Base-by-base conservation (phyloP, 2,797 vertebrate genomes). In the Falco rusticolus region DNA sequence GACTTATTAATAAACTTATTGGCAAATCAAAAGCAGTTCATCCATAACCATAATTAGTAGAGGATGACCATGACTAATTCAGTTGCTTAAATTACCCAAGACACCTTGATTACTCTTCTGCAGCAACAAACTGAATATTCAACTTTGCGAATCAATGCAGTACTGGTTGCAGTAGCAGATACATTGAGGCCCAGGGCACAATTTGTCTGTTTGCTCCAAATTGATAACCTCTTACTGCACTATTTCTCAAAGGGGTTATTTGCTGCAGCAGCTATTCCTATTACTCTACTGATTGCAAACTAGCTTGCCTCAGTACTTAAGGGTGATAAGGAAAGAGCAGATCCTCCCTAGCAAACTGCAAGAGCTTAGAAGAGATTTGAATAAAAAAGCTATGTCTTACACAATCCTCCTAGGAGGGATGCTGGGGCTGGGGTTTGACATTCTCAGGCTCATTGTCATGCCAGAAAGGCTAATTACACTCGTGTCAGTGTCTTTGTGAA, bases 61-160 rank as follows among this genome's bases (percentile, higher is more conserved):
- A 89, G 34, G 51, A 63, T 72, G 31, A 66, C 13, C n/a, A 78
- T 84, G 87, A 76, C n/a, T 87, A 88, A 93, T 95, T 86, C 72
- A 84, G 90, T 77, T 96, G 31, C 93, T 92, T 78, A 87, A 64
- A 88, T 70, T 87, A 85, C 37, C 45, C 63, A 86, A 76, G 88
- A 83, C 24, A 90, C 75, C 18, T 94, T 4, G 5, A 59, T 83
- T 94, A 81, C 37, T 64, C 31, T 54, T 93, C 21, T 16, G 13
- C 50, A 93, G 54, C 39, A 95, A 50, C n/a, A 95, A 82, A 94
- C 41, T 9, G 51, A 85, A 68, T 74, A 72, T 93, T 96, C 88
- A 65, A 41, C 71, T 76, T 89, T 47, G 25, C 47, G 48, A 89
- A 89, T 82, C 83, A 84, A 57, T 90, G 84, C 74, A 80, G 57